Evolutionary conservation across 2,797 vertebrate genomes (phyloP).

Genomic region (Gymnothorax javanicus): DNA sequence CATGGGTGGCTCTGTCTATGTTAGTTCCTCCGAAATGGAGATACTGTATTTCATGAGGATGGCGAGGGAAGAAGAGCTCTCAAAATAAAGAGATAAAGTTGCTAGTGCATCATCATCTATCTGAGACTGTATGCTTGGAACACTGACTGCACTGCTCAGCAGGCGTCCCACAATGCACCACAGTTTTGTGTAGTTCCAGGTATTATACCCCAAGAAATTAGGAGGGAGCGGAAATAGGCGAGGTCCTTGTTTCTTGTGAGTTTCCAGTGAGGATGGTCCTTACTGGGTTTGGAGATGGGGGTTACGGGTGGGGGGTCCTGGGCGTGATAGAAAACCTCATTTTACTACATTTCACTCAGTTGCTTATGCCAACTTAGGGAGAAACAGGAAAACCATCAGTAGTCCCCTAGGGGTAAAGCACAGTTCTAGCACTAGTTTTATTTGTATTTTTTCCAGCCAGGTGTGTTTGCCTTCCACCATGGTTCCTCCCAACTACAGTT

Average conservation of each 20-base stretch:
- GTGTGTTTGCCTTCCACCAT: conserved; percentile 59
- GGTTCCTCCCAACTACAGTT: conserved; percentile 53
- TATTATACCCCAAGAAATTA: background rate
- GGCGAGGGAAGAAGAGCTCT: background rate
- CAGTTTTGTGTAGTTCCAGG: background rate
- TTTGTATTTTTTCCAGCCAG: background rate
- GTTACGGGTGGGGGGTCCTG: background rate
- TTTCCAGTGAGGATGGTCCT: background rate
- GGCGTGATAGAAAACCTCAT: conserved; percentile 3
- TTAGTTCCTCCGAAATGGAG: conserved; percentile 2
- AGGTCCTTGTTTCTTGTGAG: background rate
- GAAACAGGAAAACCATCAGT: background rate
- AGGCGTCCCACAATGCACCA: background rate
- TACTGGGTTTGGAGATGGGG: background rate
- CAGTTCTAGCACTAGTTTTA: background rate
- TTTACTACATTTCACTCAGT: background rate
- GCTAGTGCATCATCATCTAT: conserved; percentile 5
- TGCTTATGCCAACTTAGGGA: background rate
- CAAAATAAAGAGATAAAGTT: conserved; percentile 1
- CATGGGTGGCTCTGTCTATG: conserved; percentile 54
- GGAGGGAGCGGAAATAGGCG: background rate
- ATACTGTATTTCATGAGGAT: conserved; percentile 13
- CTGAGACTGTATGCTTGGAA: background rate
- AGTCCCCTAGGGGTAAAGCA: conserved; percentile 6
- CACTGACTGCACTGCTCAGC: too few species aligned